A percentile compares a stretch with the other conserved stretches of the same genome.
phyloP scores from a whole-genome alignment of 2,113 vertebrate genomes.

The Callorhinus ursinus region DNA sequence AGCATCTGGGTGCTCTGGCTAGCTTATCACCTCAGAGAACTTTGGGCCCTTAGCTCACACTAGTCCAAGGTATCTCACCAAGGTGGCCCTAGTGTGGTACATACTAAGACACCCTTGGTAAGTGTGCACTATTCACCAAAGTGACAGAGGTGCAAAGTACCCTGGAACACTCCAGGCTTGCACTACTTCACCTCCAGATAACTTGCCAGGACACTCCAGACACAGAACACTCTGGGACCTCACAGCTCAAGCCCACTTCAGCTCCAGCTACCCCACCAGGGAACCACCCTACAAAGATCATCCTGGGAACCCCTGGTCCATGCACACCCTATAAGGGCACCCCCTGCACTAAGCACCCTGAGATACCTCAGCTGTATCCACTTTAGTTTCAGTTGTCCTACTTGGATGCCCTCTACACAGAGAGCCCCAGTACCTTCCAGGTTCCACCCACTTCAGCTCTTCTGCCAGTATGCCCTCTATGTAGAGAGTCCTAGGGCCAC shows the following conservation, averaged over 20 bases:
- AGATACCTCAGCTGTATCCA: neutral
- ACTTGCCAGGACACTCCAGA: neutral
- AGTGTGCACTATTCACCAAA: neutral
- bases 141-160: neutral
- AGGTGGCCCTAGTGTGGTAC: neutral
- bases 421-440: neutral
- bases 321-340: neutral
- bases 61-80: neutral
- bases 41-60: neutral
- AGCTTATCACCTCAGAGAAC: neutral
- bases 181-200: neutral
- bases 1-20: neutral
- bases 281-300: neutral
- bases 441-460: neutral
- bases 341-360: neutral
- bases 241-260: neutral
- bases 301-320: neutral
- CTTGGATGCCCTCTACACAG: neutral
- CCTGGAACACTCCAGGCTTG: neutral
- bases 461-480: neutral
- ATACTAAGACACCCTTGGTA: neutral
- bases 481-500: neutral
- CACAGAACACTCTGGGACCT: neutral
- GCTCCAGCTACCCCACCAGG: neutral
- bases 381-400: neutral